These are phyloP conservation scores for Acrocera orbiculus DNA, from an alignment of 2,888 invertebrate species.

Conservation along the genomic window DNA sequence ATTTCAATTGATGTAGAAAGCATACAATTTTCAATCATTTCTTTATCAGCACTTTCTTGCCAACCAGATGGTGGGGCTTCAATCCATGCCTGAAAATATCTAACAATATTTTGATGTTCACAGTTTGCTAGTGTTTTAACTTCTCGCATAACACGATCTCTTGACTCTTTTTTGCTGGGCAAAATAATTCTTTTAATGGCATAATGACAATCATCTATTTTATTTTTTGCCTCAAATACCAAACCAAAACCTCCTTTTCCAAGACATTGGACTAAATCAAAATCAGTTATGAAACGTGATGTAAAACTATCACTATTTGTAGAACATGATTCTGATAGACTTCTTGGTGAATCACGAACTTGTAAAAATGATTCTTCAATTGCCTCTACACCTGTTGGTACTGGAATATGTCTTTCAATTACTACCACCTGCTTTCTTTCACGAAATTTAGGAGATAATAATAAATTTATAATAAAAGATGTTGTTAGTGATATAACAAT, in stretches of 20 bases:
- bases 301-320: slow-evolving; percentile 16
- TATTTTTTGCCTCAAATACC: slow-evolving; percentile 87
- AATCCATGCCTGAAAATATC: slow-evolving; percentile 92
- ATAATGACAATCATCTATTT: slow-evolving; percentile 84
- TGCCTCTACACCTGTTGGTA: slow-evolving; percentile 27
- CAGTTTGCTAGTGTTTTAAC: slow-evolving; percentile 87
- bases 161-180: slow-evolving; percentile 62
- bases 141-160: slow-evolving; percentile 82
- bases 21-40: slow-evolving; percentile 24
- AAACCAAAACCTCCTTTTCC: slow-evolving; percentile 92
- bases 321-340: slow-evolving; percentile 12
- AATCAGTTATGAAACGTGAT: slow-evolving; percentile 67
- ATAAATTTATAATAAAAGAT: slow-evolving; percentile 49
- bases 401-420: slow-evolving; percentile 29
- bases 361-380: slow-evolving; percentile 21
- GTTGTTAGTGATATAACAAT: slow-evolving; percentile 55
- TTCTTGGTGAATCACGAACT: too few species aligned
- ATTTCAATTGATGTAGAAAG: slow-evolving; percentile 28
- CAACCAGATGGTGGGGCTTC: slow-evolving; percentile 80
- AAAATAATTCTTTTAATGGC: slow-evolving; percentile 88
- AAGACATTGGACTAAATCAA: slow-evolving; percentile 60
- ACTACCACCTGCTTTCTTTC: slow-evolving; percentile 25
- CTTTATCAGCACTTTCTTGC: slow-evolving; percentile 62
- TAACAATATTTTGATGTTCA: slow-evolving; percentile 88
- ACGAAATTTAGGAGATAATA: slow-evolving; percentile 35